These are phyloP conservation scores for Tretioscincus oriximinensis DNA, from an alignment of 2,113 vertebrate species.

Conservation along the genomic window DNA sequence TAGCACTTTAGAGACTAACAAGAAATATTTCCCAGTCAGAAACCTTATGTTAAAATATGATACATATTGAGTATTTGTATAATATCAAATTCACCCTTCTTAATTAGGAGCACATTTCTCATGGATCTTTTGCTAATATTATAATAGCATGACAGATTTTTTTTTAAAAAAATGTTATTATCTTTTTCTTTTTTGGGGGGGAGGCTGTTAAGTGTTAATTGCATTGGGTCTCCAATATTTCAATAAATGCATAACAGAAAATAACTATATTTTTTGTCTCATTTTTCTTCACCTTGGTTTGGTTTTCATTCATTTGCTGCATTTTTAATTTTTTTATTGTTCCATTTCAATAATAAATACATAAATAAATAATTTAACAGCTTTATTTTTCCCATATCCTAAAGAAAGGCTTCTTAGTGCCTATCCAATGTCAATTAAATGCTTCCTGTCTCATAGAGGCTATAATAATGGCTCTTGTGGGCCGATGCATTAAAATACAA, in stretches of 20 bases:
- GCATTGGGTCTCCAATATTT: background rate
- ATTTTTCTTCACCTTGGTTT: constrained; percentile 12
- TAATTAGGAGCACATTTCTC: background rate
- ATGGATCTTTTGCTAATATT: background rate
- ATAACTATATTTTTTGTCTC: background rate
- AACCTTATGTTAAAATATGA: too few relatives aligned
- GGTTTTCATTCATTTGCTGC: background rate
- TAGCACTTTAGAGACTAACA: too few relatives aligned
- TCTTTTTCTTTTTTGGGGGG: background rate
- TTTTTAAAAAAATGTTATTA: background rate
- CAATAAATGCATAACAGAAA: background rate
- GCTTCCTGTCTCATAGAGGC: background rate
- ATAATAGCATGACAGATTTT: too few relatives aligned
- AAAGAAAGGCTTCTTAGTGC: background rate
- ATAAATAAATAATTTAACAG: background rate
- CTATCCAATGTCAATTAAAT: constrained; percentile 16
- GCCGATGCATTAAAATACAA: constrained; percentile 14
- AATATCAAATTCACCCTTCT: background rate
- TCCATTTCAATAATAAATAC: background rate
- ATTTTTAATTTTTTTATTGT: constrained; percentile 11
- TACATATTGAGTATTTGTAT: background rate
- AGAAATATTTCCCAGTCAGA: too few relatives aligned
- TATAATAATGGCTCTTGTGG: constrained; percentile 4
- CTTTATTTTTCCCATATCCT: background rate
- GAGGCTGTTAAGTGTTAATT: constrained; percentile 11